Evolutionary conservation across 2,888 invertebrate genomes (phyloP), one percentile per base, ranked within the genome.

Genomic region (Trypoxylon attenuatum): DNA sequence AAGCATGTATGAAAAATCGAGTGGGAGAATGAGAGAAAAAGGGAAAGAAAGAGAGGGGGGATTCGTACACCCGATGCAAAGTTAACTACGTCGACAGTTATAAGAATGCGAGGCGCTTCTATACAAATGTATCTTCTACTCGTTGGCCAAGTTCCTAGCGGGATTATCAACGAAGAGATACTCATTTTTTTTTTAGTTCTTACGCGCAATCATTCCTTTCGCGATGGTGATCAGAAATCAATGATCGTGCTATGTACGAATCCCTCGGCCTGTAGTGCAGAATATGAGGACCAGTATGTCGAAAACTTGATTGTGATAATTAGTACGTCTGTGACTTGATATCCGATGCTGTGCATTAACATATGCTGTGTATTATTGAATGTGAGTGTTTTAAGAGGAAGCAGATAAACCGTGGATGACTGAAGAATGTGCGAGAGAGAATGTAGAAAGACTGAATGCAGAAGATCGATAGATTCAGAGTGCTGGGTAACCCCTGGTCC

Each of bases 401-500:
- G 25, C 10, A 18, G 52, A 43, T 10, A 33, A 39, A 51, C n/a
- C n/a, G n/a, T n/a, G n/a, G n/a, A n/a, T 18, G 45, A 15, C 25
- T 33, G 52, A 45, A 19, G 13, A 13, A 58, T 38, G 41, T 52
- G 54, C 42, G 29, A 43, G 51, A 41, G 50, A 41, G 47, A 38
- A 47, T 22, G 54, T 27, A 45, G 52, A 27, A 41, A 56, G 50
- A 59, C 46, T 52, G 59, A 63, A 29, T 45, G 43, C 45, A 52
- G 49, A 53, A 50, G 57, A 58, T 42, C 45, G 46, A 33, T 59
- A 59, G 46, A 61, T 67, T 58, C 51, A 33, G 18, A 47, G 54
- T 55, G 25, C 41, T 64, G 45, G n/a, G 18, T 72, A 62, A 63
- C 57, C 55, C 53, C 57, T 75, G 71, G 59, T 72, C 75, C 69